phyloP scores from a whole-genome alignment of 2,888 invertebrate genomes.

The Mamestra brassicae region DNA sequence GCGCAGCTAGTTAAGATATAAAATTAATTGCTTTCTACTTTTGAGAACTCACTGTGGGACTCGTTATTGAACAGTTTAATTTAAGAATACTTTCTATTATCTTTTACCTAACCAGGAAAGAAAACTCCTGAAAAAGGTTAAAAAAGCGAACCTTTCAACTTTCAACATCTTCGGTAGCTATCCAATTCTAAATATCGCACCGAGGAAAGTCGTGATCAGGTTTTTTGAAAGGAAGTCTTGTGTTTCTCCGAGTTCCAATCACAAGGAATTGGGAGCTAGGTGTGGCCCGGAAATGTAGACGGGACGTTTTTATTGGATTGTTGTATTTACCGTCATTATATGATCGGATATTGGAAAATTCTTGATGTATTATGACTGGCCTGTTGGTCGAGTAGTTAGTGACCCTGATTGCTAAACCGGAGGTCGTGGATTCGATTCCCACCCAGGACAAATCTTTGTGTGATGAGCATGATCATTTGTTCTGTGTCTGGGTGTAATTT shows the following conservation, averaged over 20 bases:
- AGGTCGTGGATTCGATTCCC: too few species aligned
- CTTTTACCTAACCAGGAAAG: neutral
- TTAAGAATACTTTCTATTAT: neutral
- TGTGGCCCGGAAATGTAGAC: conserved; percentile 26
- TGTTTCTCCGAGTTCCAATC: conserved; percentile 34
- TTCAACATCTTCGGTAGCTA: neutral
- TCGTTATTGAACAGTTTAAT: neutral
- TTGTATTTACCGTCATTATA: neutral
- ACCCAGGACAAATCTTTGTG: too few species aligned
- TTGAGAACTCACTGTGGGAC: neutral
- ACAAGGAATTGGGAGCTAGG: neutral
- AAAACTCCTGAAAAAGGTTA: neutral
- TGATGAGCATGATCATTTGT: too few species aligned
- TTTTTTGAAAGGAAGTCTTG: conserved; percentile 1
- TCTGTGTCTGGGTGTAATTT: too few species aligned
- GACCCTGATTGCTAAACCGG: too few species aligned
- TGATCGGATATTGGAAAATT: neutral
- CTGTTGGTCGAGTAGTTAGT: too few species aligned
- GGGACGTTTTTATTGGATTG: neutral
- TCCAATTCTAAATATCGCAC: neutral
- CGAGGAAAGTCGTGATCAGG: conserved; percentile 15
- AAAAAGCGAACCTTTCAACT: conserved; percentile 1
- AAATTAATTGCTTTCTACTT: neutral
- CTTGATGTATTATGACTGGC: too few species aligned
- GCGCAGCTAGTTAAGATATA: too few species aligned